Base-by-base conservation (phyloP, 1,140 invertebrate genomes). In the Vanessa atalanta region DNA sequence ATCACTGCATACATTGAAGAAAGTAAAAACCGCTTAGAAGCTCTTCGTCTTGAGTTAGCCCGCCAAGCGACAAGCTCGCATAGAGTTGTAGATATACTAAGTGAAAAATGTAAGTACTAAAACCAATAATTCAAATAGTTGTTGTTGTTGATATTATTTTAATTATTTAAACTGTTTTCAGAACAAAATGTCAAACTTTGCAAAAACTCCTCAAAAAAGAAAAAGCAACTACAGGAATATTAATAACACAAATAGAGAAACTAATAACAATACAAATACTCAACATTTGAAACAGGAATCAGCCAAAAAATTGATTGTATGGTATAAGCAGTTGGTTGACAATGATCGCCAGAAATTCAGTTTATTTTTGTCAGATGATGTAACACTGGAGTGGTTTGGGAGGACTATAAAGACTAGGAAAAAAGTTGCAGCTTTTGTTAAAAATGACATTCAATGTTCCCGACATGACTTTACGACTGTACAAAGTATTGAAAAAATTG, bases 371-470 rank as follows among this genome's bases (percentile, higher is more conserved):
- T 88, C 94, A 23, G 93, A 94, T 76, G 89, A 94, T 80, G 90
- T 92, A 6, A 86, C 90, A 14, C 80, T 95, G 3, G 93, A 95
- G 80, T 95, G 94, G 93, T 95, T 95, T 85, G 94, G 94, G 0
- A 84, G 93, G 64, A 94, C 93, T 47, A 88, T 95, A 3, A 94
- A 90, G 84, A 92, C 88, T 1, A 91, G 92, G 72, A 93, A 93
- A 78, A 93, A 94, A 78, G 84, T 92, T 8, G 79, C 83, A 14
- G 80, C 84, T 55, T 93, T 92, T 61, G 43, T 93, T 1, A 88
- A 90, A 73, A 81, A 89, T 87, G 89, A 92, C 61, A 92, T 93
- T 83, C 86, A 92, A 67, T 88, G 83, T 72, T 88, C 91, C 11
- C 88, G 80, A 72, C 93, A 93, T 84, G 84, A 89, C 77, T 91